These are phyloP conservation scores for Watsonalla binaria DNA, from an alignment of 2,888 invertebrate genomes.

Conservation along the genomic window DNA sequence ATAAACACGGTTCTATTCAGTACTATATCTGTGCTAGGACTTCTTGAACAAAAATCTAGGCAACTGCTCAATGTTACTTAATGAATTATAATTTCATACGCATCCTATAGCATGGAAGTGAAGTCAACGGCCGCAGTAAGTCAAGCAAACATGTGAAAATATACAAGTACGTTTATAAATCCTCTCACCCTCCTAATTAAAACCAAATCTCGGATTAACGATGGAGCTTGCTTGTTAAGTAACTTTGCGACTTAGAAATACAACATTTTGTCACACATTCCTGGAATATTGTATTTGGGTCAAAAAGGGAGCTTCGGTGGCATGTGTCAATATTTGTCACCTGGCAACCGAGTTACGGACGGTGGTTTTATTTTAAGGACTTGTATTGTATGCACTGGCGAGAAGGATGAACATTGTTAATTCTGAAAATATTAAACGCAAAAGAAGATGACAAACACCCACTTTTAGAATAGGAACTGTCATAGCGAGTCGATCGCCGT, in stretches of 20 bases:
- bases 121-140: background rate
- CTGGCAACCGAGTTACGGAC: conserved; percentile 23
- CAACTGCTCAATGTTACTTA: no score
- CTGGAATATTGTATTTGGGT: conserved; percentile 52
- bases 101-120: no score
- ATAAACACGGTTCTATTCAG: no score
- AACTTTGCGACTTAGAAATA: background rate
- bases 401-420: no score
- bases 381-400: background rate
- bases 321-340: conserved; percentile 56
- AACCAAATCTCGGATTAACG: conserved; percentile 30
- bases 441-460: no score
- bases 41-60: no score
- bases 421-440: no score
- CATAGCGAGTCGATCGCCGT: no score
- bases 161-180: background rate
- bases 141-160: background rate
- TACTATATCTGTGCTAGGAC: no score
- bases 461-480: no score
- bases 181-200: conserved; percentile 16
- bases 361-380: conserved; percentile 13
- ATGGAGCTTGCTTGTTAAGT: conserved; percentile 8
- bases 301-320: conserved; percentile 43
- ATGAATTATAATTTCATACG: no score
- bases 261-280: conserved; percentile 23